Evolutionary conservation across 1,140 invertebrate species (phyloP).

Genomic region (Ectropis grisescens): DNA sequence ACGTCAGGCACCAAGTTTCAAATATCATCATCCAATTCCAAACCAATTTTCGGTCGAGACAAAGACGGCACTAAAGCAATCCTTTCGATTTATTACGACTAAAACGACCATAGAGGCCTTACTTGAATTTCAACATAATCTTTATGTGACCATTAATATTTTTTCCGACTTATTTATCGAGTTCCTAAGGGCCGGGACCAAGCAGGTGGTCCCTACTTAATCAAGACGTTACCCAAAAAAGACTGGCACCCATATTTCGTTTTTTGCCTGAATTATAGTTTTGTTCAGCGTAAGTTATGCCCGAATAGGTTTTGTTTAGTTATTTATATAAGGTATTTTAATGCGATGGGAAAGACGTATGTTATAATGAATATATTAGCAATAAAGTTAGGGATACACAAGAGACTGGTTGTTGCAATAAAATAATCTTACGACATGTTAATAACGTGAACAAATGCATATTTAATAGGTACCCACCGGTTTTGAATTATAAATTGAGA

Average conservation of each 20-base stretch:
- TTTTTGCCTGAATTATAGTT: constrained; percentile 61
- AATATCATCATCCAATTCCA: too few relatives aligned
- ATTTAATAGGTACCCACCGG: constrained; percentile 25
- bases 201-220: constrained; percentile 67
- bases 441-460: constrained; percentile 34
- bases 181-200: constrained; percentile 35
- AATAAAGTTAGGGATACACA: constrained; percentile 36
- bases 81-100: constrained; percentile 26
- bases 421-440: constrained; percentile 36
- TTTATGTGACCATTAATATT: constrained; percentile 60
- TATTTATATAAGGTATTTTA: constrained; percentile 57
- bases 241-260: constrained; percentile 48
- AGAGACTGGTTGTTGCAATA: constrained; percentile 40
- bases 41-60: constrained; percentile 18
- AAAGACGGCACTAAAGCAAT: constrained; percentile 19
- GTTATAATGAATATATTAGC: constrained; percentile 62
- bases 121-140: constrained; percentile 50
- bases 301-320: constrained; percentile 35
- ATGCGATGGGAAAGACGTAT: constrained; percentile 56
- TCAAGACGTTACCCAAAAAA: constrained; percentile 68
- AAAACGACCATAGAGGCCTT: constrained; percentile 33
- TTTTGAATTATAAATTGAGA: constrained; percentile 17
- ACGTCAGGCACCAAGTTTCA: too few relatives aligned
- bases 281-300: constrained; percentile 49
- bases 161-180: constrained; percentile 55